These are phyloP conservation scores for Deilephila porcellus DNA, from an alignment of 2,888 invertebrate species.

Conservation along the genomic window DNA sequence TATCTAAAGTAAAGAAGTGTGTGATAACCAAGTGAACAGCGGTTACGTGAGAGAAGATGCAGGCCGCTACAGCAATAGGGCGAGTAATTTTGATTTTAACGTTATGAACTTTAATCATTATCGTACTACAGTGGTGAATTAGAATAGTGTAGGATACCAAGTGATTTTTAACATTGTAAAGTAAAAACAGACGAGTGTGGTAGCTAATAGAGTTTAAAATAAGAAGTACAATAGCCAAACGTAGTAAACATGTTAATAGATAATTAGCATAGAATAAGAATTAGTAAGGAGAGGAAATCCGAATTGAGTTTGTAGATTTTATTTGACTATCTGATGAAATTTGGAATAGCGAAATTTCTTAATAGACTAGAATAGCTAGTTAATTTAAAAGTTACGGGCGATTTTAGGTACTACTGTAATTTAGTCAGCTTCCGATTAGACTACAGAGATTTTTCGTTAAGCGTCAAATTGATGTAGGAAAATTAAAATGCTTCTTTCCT, in stretches of 20 bases:
- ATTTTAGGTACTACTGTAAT: slow-evolving; percentile 66
- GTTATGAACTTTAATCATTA: slow-evolving; percentile 70
- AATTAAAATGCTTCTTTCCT: slow-evolving; percentile 49
- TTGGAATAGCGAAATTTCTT: slow-evolving; percentile 62
- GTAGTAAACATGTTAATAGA: slow-evolving; percentile 57
- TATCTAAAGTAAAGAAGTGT: slow-evolving; percentile 56
- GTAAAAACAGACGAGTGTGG: slow-evolving; percentile 67
- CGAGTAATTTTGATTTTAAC: slow-evolving; percentile 81
- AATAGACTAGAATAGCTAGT: slow-evolving; percentile 61
- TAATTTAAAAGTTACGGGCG: slow-evolving; percentile 67
- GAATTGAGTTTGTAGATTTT: slow-evolving; percentile 63
- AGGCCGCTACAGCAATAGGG: slow-evolving; percentile 74
- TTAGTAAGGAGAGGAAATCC: slow-evolving; percentile 56
- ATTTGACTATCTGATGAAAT: slow-evolving; percentile 65
- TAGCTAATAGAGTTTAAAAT: slow-evolving; percentile 68
- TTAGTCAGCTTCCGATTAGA: slow-evolving; percentile 66
- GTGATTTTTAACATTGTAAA: slow-evolving; percentile 51
- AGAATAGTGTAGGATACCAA: slow-evolving; percentile 73
- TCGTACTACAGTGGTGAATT: slow-evolving; percentile 65
- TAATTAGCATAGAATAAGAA: slow-evolving; percentile 70
- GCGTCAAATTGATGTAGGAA: slow-evolving; percentile 40
- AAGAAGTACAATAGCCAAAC: slow-evolving; percentile 53
- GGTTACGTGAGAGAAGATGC: slow-evolving; percentile 71
- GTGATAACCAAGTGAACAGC: slow-evolving; percentile 73
- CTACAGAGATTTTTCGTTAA: slow-evolving; percentile 26